Conservation (phyloP, 2,113 vertebrate genomes). For the Gambusia affinis region DNA sequence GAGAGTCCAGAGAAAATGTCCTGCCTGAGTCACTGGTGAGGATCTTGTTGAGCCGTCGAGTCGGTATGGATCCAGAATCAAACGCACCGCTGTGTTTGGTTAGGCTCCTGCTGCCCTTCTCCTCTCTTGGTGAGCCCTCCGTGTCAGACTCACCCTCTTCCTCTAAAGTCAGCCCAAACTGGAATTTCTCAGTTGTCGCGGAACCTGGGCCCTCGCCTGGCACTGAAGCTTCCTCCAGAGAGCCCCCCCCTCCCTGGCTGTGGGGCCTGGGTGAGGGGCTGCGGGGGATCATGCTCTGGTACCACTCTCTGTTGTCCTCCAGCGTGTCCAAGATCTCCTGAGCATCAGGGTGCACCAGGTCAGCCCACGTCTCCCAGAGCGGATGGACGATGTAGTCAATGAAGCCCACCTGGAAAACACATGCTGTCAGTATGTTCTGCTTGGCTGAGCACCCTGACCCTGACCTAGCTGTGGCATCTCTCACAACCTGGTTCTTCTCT, state of each 20-base stretch:
- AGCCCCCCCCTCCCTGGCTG: slow-evolving; percentile 6
- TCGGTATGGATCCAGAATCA: slow-evolving; percentile 18
- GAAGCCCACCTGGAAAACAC: slow-evolving; percentile 86
- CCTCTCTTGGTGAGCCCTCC: slow-evolving; percentile 78
- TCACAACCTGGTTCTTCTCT: slow-evolving; percentile 90
- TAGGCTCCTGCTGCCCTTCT: slow-evolving; percentile 65
- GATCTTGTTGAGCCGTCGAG: slow-evolving; percentile 39
- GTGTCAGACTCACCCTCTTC: slow-evolving; percentile 82
- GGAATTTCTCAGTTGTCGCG: slow-evolving; percentile 80
- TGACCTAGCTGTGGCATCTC: no score
- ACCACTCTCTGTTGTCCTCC: slow-evolving; percentile 95
- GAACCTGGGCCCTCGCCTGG: slow-evolving; percentile 31
- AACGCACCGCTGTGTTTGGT: slow-evolving; percentile 41
- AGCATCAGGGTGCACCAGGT: slow-evolving; percentile 91
- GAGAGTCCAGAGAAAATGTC: slow-evolving; percentile 70
- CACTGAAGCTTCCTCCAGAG: slow-evolving; percentile 56
- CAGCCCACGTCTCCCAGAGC: slow-evolving; percentile 93
- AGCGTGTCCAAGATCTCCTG: slow-evolving; percentile 91
- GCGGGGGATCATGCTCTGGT: slow-evolving; percentile 91
- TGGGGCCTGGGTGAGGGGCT: slow-evolving; percentile 81
- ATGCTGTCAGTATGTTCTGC: neutral
- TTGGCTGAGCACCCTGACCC: no score
- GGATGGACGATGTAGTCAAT: slow-evolving; percentile 95
- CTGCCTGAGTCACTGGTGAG: slow-evolving; percentile 47
- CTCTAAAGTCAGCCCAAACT: slow-evolving; percentile 86